Evolutionary conservation across 2,113 vertebrate species (phyloP).

Genomic region (Paraplagusia blochii): DNA sequence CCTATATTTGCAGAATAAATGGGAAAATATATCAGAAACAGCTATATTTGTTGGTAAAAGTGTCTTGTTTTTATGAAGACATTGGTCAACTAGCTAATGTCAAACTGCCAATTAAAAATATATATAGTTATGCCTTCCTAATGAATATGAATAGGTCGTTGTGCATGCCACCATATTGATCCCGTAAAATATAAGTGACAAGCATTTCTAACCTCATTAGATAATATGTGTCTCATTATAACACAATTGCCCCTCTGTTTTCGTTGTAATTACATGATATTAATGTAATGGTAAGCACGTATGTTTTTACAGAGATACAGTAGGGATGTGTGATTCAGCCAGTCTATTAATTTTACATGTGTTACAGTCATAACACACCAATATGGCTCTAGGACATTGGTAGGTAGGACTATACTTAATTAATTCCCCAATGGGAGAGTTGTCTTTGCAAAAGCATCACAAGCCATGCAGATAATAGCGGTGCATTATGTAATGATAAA

Average conservation of each 20-base stretch:
- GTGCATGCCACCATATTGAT: constrained; percentile 19
- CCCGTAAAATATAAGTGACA: background rate
- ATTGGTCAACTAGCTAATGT: too few species aligned
- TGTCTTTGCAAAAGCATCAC: background rate
- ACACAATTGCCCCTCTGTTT: background rate
- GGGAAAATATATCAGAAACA: too few species aligned
- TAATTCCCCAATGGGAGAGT: background rate
- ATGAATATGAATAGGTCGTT: constrained; percentile 2
- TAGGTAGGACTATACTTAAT: background rate
- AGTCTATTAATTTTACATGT: constrained; percentile 2
- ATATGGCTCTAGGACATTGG: background rate
- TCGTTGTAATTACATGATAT: background rate
- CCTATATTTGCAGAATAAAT: too few species aligned
- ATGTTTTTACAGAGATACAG: constrained; percentile 3
- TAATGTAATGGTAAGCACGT: background rate
- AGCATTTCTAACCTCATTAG: constrained; percentile 22
- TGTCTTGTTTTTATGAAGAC: too few species aligned
- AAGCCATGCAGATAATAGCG: too few species aligned
- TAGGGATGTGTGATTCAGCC: background rate
- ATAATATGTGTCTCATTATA: too few species aligned
- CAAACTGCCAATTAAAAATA: too few species aligned
- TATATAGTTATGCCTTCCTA: background rate
- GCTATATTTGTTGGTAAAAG: too few species aligned
- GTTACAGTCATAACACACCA: background rate
- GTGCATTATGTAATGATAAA: too few species aligned